A percentile compares a stretch with the other conserved stretches of the same genome.
These are phyloP conservation scores for Diglossa cyanea DNA, from an alignment of 2,797 vertebrate genomes.

Conservation along the genomic window DNA sequence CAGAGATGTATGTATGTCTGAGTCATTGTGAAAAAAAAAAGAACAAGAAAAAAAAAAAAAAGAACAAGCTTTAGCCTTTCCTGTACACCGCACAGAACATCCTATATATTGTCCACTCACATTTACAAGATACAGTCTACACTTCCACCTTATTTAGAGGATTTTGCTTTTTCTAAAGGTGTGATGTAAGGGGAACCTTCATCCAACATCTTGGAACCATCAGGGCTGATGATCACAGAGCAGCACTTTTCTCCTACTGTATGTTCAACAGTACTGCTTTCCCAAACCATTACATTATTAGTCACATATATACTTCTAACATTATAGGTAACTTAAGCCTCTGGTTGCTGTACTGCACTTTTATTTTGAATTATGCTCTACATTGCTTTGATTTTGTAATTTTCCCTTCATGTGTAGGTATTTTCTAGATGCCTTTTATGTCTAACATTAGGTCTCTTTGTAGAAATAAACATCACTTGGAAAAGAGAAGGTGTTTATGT, in stretches of 20 bases:
- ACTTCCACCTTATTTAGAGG: neutral
- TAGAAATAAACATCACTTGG: neutral
- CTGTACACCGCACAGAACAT: neutral
- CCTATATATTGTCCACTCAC: neutral
- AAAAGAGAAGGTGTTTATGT: neutral
- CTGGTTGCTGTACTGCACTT: neutral
- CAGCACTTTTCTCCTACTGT: neutral
- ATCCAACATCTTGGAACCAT: neutral
- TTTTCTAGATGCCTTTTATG: slow-evolving; percentile 8
- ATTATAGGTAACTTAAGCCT: neutral
- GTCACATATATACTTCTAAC: neutral
- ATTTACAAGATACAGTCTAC: neutral
- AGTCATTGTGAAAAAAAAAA: neutral
- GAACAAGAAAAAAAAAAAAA: neutral
- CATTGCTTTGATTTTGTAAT: neutral
- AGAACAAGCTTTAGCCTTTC: neutral
- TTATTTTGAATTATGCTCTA: neutral
- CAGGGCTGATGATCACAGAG: neutral
- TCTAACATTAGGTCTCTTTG: neutral
- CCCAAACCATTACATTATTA: neutral
- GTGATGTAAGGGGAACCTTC: neutral
- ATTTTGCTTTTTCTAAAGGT: neutral
- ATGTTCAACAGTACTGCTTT: neutral
- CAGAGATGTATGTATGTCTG: neutral
- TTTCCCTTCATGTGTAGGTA: neutral